Evolutionary conservation across 2,888 invertebrate genomes (phyloP).

Genomic region (Caenorhabditis becei): DNA sequence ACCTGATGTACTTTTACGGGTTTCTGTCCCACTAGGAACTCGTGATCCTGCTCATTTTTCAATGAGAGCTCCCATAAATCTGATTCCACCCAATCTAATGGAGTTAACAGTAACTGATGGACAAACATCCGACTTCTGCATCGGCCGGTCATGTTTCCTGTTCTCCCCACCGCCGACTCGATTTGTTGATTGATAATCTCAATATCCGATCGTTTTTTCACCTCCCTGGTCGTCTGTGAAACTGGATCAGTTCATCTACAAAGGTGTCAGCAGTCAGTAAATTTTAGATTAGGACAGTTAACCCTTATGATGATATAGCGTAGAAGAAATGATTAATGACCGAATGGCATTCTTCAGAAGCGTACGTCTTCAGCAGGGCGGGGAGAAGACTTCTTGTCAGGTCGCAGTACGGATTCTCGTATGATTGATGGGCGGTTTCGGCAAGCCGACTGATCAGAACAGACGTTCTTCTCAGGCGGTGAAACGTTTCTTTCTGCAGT

Average conservation of each 20-base stretch:
- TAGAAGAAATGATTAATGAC: not conserved
- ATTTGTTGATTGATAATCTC: not conserved
- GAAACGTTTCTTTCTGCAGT: not conserved
- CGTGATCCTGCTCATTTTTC: no score
- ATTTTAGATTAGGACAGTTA: slow-evolving; percentile 25
- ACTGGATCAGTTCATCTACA: slow-evolving; percentile 7
- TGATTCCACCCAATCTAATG: no score
- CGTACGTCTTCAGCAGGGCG: not conserved
- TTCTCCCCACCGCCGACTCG: not conserved
- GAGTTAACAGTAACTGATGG: no score
- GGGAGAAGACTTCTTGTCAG: slow-evolving; percentile 1
- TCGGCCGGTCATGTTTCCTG: not conserved
- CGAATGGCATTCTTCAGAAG: not conserved
- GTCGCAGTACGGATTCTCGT: slow-evolving; percentile 22
- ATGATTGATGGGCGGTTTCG: slow-evolving; percentile 27
- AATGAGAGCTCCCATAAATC: no score
- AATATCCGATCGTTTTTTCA: slow-evolving; percentile 7
- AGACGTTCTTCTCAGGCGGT: slow-evolving; percentile 5
- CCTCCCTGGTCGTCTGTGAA: not conserved
- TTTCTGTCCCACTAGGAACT: no score
- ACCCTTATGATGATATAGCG: slow-evolving; percentile 1
- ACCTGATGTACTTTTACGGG: no score
- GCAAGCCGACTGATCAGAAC: slow-evolving; percentile 10
- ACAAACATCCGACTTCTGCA: no score
- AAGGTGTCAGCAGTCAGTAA: slow-evolving; percentile 13